Percentiles rank a stretch among this genome's conserved stretches.
phyloP scores from a whole-genome alignment of 2,797 vertebrate species.

The Phaenicophaeus curvirostris region DNA sequence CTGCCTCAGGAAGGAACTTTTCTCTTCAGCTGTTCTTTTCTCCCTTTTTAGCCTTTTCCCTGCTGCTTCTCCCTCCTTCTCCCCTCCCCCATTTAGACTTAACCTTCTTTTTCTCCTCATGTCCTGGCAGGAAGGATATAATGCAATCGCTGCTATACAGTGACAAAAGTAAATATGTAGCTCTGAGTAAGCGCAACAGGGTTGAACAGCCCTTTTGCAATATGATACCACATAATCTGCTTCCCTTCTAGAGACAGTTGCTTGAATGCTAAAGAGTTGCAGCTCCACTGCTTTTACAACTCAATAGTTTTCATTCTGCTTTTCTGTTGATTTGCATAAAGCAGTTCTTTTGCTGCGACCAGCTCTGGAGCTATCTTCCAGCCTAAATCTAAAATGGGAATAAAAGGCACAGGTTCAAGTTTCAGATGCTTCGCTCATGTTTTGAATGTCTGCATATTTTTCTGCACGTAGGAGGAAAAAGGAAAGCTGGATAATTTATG shows the following conservation, averaged over 20 bases:
- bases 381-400: neutral
- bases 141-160: conserved; percentile 51
- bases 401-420: neutral
- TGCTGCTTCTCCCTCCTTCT: conserved; percentile 12
- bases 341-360: neutral
- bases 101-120: conserved; percentile 56
- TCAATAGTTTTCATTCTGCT: conserved; percentile 11
- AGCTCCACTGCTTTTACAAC: conserved; percentile 4
- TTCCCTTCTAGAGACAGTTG: conserved; percentile 61
- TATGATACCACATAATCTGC: conserved; percentile 51
- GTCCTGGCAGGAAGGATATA: conserved; percentile 65
- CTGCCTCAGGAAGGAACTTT: neutral
- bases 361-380: neutral
- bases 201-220: conserved; percentile 63
- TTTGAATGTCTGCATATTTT: conserved; percentile 20
- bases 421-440: neutral
- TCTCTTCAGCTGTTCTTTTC: conserved; percentile 28
- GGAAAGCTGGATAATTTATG: conserved; percentile 63
- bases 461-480: conserved; percentile 12
- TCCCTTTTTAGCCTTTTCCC: conserved; percentile 38
- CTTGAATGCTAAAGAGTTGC: conserved; percentile 51
- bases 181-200: conserved; percentile 38
- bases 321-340: conserved; percentile 27
- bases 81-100: conserved; percentile 40
- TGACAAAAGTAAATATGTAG: conserved; percentile 68